Conservation (phyloP, 2,113 vertebrate species). For the Ancistrus triradiatus region DNA sequence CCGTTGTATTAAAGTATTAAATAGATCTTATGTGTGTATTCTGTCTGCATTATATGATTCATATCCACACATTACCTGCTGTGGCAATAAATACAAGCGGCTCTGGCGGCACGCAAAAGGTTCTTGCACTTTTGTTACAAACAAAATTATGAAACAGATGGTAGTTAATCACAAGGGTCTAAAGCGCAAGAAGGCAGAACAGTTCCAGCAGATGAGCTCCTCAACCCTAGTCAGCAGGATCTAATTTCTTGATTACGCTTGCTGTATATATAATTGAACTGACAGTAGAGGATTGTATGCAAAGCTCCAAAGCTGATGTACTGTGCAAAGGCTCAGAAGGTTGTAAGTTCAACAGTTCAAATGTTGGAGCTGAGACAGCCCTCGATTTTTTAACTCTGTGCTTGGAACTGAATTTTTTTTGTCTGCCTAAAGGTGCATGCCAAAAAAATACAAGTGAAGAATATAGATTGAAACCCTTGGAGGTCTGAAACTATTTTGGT, state of each 20-base stretch:
- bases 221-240: constrained; percentile 32
- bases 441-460: no score
- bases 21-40: neutral
- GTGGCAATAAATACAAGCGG: neutral
- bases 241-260: constrained; percentile 39
- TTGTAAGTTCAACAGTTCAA: neutral
- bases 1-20: no score
- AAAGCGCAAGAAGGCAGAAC: constrained; percentile 37
- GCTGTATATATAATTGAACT: constrained; percentile 16
- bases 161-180: constrained; percentile 49
- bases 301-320: no score
- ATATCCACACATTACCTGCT: constrained; percentile 14
- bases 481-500: no score
- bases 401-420: no score
- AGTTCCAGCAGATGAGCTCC: constrained; percentile 36
- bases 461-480: no score
- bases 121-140: constrained; percentile 43
- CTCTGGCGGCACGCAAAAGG: constrained; percentile 30
- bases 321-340: neutral
- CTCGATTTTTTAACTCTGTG: no score
- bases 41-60: neutral
- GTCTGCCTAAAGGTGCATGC: no score
- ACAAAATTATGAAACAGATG: constrained; percentile 49
- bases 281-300: neutral
- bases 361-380: no score